These are phyloP conservation scores for Drosophila mayaguana DNA, from an alignment of 2,888 invertebrate genomes.

Conservation along the genomic window DNA sequence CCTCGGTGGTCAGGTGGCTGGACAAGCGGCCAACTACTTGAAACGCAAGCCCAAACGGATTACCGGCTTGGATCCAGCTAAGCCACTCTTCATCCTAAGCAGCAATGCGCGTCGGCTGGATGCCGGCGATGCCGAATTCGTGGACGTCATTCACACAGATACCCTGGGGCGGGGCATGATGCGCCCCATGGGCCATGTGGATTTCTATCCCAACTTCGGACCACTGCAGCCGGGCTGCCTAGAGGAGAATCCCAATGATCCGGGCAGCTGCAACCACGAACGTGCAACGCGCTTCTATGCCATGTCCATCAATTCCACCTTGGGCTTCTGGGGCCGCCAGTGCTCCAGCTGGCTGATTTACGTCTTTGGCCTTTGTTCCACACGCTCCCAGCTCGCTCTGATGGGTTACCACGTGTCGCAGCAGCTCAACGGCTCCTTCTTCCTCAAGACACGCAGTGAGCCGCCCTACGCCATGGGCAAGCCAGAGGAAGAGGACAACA, in stretches of 20 bases:
- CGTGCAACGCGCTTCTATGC: slow-evolving; percentile 87
- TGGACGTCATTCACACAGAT: slow-evolving; percentile 89
- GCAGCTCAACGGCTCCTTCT: slow-evolving; percentile 85
- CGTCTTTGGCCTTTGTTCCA: slow-evolving; percentile 86
- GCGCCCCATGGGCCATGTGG: slow-evolving; percentile 86
- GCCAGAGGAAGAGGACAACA: slow-evolving; percentile 49
- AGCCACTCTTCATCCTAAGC: slow-evolving; percentile 87
- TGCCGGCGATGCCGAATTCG: slow-evolving; percentile 87
- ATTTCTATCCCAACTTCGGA: slow-evolving; percentile 88
- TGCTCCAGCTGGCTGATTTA: slow-evolving; percentile 87
- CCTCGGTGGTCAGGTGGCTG: slow-evolving; percentile 88
- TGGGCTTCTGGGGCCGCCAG: slow-evolving; percentile 87
- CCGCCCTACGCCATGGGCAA: slow-evolving; percentile 73
- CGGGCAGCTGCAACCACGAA: slow-evolving; percentile 87
- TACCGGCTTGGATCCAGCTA: slow-evolving; percentile 89
- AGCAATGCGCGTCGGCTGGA: slow-evolving; percentile 86
- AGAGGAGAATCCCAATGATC: slow-evolving; percentile 83
- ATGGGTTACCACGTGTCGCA: slow-evolving; percentile 86
- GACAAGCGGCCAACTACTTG: slow-evolving; percentile 86
- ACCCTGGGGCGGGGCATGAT: slow-evolving; percentile 86
- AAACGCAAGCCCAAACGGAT: slow-evolving; percentile 86
- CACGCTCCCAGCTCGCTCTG: slow-evolving; percentile 75
- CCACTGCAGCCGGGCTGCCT: slow-evolving; percentile 87
- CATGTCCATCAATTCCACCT: slow-evolving; percentile 86
- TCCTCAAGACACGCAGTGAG: slow-evolving; percentile 81